Base-by-base conservation (phyloP, 2,888 invertebrate species). In the Drosophila leonis region DNA sequence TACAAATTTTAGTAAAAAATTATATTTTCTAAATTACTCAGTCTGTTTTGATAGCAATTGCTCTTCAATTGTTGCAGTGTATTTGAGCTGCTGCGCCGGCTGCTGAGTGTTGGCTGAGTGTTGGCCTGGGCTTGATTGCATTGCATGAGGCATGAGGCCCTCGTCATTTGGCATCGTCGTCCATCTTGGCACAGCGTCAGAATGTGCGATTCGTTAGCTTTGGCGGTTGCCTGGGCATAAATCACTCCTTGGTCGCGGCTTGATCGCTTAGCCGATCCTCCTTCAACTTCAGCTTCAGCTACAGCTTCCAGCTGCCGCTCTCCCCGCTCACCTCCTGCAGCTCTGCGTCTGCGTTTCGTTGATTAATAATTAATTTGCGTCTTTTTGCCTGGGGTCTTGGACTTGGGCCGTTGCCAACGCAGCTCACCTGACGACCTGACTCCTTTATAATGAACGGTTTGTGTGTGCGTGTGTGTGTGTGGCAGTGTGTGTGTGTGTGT, bases 361-460 rank as follows among this genome's bases (percentile, higher is more conserved):
- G 92, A 92, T 92, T 92, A 92, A 92, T 92, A 92, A 92, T 92
- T 92, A 92, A 92, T 92, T 92, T 92, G 91, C 83, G 90, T 87
- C 85, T 78, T 82, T 56, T 77, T 76, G 88, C 84, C 87, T 72
- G 75, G 73, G 78, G 78, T 71, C 63, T 65, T 70, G 62, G 78
- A 4, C 24, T 2, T 27, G 60, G 59, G 44, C 27, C 35, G 52
- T 44, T 63, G 64, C 54, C 31, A 57, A 39, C 67, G 56, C 57
- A n/a, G 73, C 82, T 78, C 84, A 83, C 86, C 86, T 88, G 83
- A 87, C 82, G 84, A 84, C 76, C 80, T 80, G 90, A 89, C 90
- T 90, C 83, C 90, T 83, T 86, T 89, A 84, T 90, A 90, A 90
- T 90, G 84, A 90, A 90, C 82, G 88, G 86, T 77, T 90, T 31